These are phyloP conservation scores for Mesopsocus fuscifrons DNA, from an alignment of 2,888 invertebrate genomes.

Conservation along the genomic window DNA sequence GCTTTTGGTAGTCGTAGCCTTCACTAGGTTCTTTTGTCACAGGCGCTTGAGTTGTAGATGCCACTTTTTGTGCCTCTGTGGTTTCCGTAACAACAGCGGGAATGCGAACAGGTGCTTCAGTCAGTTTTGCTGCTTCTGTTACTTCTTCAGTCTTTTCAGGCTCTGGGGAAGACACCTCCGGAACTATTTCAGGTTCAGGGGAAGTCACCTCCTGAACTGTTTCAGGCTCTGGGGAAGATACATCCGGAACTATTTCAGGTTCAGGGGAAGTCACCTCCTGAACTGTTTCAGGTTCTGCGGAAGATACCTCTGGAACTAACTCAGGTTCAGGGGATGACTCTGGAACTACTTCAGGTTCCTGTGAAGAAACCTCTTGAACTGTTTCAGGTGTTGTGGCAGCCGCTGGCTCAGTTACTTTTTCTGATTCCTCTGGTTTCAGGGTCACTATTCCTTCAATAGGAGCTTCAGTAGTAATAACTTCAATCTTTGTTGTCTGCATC, in stretches of 20 bases:
- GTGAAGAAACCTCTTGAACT: constrained; percentile 16
- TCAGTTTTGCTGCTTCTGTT: neutral
- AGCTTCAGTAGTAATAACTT: too few species aligned
- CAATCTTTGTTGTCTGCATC: too few species aligned
- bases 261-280: neutral
- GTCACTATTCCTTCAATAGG: too few species aligned
- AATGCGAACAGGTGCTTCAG: constrained; percentile 4
- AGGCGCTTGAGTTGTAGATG: constrained; percentile 9
- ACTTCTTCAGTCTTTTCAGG: constrained; percentile 13
- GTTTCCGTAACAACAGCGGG: constrained; percentile 14
- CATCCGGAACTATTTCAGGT: constrained; percentile 1
- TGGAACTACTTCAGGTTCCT: constrained; percentile 13
- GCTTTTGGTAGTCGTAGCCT: constrained; percentile 14
- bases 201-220: neutral
- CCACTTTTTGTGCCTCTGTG: constrained; percentile 12
- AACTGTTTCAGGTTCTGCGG: constrained; percentile 13
- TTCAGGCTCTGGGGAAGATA: too few species aligned
- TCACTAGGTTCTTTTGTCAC: constrained; percentile 13
- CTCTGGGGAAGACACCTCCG: constrained; percentile 16
- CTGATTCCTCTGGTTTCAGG: constrained; percentile 15
- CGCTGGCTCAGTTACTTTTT: constrained; percentile 13
- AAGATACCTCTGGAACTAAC: constrained; percentile 8
- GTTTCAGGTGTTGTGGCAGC: constrained; percentile 13
- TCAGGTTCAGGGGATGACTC: constrained; percentile 13
- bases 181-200: neutral